phyloP scores from a whole-genome alignment of 2,113 vertebrate species.

The Phyllostomus discolor region DNA sequence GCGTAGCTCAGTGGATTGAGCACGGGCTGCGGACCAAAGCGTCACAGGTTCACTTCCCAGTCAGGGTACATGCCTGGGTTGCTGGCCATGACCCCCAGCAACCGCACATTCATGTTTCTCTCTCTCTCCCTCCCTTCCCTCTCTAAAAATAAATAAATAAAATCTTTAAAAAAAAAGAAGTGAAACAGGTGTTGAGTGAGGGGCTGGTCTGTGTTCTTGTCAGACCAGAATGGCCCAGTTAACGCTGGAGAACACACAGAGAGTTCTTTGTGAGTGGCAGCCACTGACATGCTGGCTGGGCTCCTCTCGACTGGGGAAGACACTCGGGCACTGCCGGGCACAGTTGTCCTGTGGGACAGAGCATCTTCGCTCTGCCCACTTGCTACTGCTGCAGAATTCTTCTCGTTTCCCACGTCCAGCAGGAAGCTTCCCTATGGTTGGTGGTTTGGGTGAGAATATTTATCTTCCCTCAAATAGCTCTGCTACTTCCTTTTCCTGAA shows the following conservation, averaged over 20 bases:
- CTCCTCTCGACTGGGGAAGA: neutral
- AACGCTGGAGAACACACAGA: neutral
- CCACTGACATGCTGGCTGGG: fast-evolving
- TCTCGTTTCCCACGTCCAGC: neutral
- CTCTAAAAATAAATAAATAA: no score
- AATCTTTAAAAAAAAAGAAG: neutral
- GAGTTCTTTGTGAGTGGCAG: neutral
- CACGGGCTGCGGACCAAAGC: no score
- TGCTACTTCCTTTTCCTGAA: neutral
- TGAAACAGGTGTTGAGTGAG: neutral
- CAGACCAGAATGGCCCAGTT: neutral
- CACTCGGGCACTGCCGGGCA: neutral
- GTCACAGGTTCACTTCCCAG: no score
- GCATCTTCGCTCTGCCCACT: neutral
- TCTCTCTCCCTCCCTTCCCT: no score
- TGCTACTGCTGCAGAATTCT: neutral
- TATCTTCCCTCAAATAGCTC: slow-evolving; percentile 18
- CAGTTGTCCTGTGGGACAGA: neutral
- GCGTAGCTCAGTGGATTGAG: no score
- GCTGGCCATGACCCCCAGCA: no score
- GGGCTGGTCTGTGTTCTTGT: neutral
- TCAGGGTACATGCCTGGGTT: no score
- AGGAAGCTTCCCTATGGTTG: neutral
- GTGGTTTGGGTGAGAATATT: neutral
- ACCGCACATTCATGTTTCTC: no score